Conservation (phyloP, 2,797 vertebrate species). For the Staurois parvus region DNA sequence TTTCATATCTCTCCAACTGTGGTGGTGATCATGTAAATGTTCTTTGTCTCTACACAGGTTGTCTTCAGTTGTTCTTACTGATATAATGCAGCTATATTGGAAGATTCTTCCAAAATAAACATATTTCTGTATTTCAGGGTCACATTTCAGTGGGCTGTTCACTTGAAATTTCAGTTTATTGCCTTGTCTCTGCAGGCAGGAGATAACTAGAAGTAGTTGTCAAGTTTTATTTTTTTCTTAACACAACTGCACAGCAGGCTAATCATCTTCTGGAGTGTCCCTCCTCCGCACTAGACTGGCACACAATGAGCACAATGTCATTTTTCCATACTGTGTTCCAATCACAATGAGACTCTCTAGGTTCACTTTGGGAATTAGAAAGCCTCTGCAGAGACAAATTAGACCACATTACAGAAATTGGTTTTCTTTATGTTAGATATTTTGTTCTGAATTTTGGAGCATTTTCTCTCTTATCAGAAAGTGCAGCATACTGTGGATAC, state of each 20-base stretch:
- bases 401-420: neutral
- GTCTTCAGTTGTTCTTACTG: neutral
- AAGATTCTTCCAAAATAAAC: neutral
- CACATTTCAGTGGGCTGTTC: neutral
- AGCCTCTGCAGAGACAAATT: neutral
- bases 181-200: neutral
- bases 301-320: neutral
- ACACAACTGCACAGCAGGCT: neutral
- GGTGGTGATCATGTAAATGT: neutral
- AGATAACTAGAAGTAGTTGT: slow-evolving; percentile 1
- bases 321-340: neutral
- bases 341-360: neutral
- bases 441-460: neutral
- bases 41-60: neutral
- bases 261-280: neutral
- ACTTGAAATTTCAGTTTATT: neutral
- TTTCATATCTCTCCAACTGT: neutral
- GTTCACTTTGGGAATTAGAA: neutral
- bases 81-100: neutral
- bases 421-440: neutral
- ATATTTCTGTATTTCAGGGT: neutral
- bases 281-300: neutral
- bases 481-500: neutral
- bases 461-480: neutral
- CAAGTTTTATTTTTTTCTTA: neutral